Base-by-base conservation (phyloP, 2,113 vertebrate species). In the Ceyx cyanopectus region DNA sequence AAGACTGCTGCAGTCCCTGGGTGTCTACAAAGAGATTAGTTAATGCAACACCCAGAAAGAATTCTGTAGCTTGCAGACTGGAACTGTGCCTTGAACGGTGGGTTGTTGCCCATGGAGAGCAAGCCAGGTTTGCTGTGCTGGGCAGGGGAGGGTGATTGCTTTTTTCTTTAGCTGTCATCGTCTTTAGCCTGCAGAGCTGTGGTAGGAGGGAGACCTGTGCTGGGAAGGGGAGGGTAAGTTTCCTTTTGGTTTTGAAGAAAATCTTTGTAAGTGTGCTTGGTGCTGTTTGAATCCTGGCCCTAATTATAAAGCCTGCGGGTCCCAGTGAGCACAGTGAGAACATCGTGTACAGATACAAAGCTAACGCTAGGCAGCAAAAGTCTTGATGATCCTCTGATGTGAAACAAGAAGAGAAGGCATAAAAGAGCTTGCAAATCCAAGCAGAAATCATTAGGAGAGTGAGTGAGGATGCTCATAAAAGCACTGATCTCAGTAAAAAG, bases 301-400 rank as follows among this genome's bases (percentile, higher is more conserved):
- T 95, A 78, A 93, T 94, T 94, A 89, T 41, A 72, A 76, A 90
- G 68, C 56, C 72, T 9, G 58, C 6, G 0, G 90, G 87, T 97
- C 84, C 85, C 81, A 9, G 68, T 5, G 85, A 80, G 83, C 82
- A 0, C 77, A 40, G 84, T 1, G 76, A 94, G 94, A 91, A 93
- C 94, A 96, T 94, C 61, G 3, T 75, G 91, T 96, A 72, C 73
- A 74, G 88, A 78, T 82, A 75, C 86, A 88, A 85, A 97, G 95
- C 85, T 85, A 90, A 87, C 93, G 58, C 75, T 4, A 51, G 74
- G 94, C 93, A 93, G 81, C 14, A 1, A 63, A 80, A 74, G 66
- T 66, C 90, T 89, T 89, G 85, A 81, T 40, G 50, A 79, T 89
- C 81, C 45, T 96, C 81, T 90, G 85, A 87, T 97, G 89, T 94